A percentile compares a stretch with the other conserved stretches of the same genome.
Evolutionary conservation across 1,140 invertebrate genomes (phyloP).

Genomic region (Stegodyphus dumicola): DNA sequence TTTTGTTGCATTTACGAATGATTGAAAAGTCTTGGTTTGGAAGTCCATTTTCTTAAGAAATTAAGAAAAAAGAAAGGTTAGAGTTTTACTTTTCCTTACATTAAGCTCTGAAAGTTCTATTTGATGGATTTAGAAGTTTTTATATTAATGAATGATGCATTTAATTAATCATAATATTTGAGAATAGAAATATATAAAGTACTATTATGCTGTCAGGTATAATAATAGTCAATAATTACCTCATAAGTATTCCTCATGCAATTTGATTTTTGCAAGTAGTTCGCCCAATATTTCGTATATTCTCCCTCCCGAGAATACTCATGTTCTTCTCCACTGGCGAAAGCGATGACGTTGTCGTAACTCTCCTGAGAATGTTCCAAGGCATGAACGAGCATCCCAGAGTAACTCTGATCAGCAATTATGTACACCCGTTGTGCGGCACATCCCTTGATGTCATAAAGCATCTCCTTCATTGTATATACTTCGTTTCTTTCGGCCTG

Average conservation of each 20-base stretch:
- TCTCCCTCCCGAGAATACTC: slow-evolving; percentile 68
- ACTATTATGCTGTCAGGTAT: too few species aligned
- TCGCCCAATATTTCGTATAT: slow-evolving; percentile 69
- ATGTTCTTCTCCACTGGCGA: slow-evolving; percentile 66
- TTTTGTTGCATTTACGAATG: too few species aligned
- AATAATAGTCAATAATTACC: slow-evolving; percentile 63
- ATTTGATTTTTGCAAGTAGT: slow-evolving; percentile 42
- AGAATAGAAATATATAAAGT: too few species aligned
- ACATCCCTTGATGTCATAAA: slow-evolving; percentile 70
- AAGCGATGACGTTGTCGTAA: slow-evolving; percentile 69
- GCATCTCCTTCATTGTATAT: slow-evolving; percentile 70
- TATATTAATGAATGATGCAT: too few species aligned
- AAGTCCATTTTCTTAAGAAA: too few species aligned
- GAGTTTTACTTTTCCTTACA: too few species aligned
- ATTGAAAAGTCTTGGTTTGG: too few species aligned
- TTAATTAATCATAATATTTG: too few species aligned
- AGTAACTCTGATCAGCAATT: slow-evolving; percentile 71
- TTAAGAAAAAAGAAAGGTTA: too few species aligned
- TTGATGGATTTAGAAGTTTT: too few species aligned
- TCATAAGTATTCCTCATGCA: slow-evolving; percentile 69
- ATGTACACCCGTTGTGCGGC: slow-evolving; percentile 70
- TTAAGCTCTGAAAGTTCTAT: too few species aligned
- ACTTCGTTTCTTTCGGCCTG: slow-evolving; percentile 70
- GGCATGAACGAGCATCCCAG: slow-evolving; percentile 68
- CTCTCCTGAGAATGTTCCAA: slow-evolving; percentile 65